Evolutionary conservation across 2,888 invertebrate genomes (phyloP), one percentile per base, ranked within the genome.

Genomic region (Heliconius ethilla): DNA sequence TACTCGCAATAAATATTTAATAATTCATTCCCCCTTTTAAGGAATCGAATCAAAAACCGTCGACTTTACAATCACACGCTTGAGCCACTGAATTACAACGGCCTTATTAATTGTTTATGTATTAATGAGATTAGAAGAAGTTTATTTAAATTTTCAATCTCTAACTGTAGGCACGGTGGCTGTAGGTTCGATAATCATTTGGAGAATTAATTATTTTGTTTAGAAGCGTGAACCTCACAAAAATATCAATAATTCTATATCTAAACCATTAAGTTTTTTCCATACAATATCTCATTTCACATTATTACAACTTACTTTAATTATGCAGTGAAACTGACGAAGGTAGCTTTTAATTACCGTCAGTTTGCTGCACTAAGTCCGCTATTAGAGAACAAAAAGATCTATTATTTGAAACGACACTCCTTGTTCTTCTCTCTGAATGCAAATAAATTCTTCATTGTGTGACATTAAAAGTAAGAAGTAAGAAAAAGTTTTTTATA

Each of bases 371-470:
- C 70, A 72, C 33, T 59, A 55, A 59, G 33, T 9, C 70, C n/a
- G n/a, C 55, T 72, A 72, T 72, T 72, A 59, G 33, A 13, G 55
- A 59, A 72, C 55, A 72, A 72, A 72, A 72, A 59, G 70, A 72
- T 72, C 33, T 59, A 59, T 72, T 72, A 72, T 59, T 72, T 33
- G 13, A 55, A 33, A 59, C 55, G 51, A 59, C 15, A 59, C 13
- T 25, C 55, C 33, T 70, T 70, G 55, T 70, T 55, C n/a, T 33
- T 33, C 33, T n/a, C 70, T 27, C 51, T 55, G 11, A 55, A 70
- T 33, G 22, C 29, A 59, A 55, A 72, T 72, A 33, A 15, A 33
- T 72, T 40, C 25, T 67, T 66, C 29, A 40, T 40, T 40, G 10
- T 15, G 25, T 67, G 2, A 67, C 11, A 9, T n/a, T 37, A 13